These are phyloP conservation scores for Corythoichthys haematopterus DNA, from an alignment of 2,113 vertebrate genomes.

Conservation along the genomic window DNA sequence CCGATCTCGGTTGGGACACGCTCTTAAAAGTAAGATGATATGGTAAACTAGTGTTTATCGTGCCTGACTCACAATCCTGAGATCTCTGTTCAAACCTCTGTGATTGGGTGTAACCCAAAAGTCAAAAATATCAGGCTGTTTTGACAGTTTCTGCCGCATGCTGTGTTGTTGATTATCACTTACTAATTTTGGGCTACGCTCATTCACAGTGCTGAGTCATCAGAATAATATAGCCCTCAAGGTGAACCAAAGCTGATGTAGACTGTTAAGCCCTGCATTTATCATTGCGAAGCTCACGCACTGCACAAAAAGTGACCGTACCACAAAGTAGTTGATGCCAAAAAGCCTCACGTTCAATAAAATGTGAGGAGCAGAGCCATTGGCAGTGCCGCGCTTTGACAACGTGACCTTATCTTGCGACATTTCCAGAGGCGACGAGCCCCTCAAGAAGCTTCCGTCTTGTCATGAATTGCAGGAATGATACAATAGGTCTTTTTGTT, in stretches of 20 bases:
- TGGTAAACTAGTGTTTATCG: no score
- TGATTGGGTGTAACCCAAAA: no score
- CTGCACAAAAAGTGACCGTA: neutral
- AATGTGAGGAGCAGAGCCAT: slow-evolving; percentile 17
- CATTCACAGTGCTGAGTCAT: slow-evolving; percentile 8
- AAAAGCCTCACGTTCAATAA: neutral
- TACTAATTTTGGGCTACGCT: slow-evolving; percentile 23
- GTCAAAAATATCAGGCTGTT: no score
- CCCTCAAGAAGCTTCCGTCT: slow-evolving; percentile 12
- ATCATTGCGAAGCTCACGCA: neutral
- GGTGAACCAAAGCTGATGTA: slow-evolving; percentile 24
- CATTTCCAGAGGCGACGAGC: slow-evolving; percentile 23
- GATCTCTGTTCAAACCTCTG: no score
- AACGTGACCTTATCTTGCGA: slow-evolving; percentile 20
- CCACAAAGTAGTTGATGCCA: neutral
- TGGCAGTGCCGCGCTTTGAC: slow-evolving; percentile 15
- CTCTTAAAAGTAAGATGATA: no score
- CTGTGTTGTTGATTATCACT: slow-evolving; percentile 12
- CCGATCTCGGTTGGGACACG: no score
- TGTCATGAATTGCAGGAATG: slow-evolving; percentile 1
- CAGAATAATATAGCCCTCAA: slow-evolving; percentile 7
- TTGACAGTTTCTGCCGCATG: neutral
- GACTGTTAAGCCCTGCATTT: neutral
- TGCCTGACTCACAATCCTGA: no score
- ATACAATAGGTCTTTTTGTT: no score